These are phyloP conservation scores for Pipistrellus pygmaeus DNA, from an alignment of 2,797 vertebrate genomes.

Conservation along the genomic window DNA sequence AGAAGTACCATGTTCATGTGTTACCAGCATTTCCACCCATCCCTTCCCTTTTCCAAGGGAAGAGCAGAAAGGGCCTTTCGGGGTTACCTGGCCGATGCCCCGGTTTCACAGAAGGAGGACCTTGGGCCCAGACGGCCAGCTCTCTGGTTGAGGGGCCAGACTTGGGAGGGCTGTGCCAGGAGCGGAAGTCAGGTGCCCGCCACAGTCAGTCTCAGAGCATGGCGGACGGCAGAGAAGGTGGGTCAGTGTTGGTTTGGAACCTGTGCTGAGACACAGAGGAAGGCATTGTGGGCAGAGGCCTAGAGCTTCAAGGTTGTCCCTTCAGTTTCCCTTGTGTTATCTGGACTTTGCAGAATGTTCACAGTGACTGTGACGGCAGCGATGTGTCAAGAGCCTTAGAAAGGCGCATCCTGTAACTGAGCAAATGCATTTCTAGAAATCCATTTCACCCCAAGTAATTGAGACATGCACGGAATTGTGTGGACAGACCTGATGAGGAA, in stretches of 20 bases:
- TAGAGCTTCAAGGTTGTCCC: accelerated
- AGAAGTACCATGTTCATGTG: background rate
- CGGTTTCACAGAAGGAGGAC: background rate
- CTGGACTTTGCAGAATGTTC: background rate
- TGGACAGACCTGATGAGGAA: background rate
- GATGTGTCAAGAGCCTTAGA: background rate
- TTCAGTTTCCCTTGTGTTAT: background rate
- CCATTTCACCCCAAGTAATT: background rate
- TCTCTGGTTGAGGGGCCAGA: background rate
- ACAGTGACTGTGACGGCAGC: background rate
- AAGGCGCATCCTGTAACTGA: background rate
- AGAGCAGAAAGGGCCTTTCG: background rate
- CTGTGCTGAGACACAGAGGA: background rate
- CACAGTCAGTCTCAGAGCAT: accelerated
- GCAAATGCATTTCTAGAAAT: background rate
- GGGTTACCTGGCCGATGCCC: background rate
- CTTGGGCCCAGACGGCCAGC: background rate
- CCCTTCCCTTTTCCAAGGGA: background rate
- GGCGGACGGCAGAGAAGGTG: background rate
- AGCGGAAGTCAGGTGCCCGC: background rate
- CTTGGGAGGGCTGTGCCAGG: background rate
- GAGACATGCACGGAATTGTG: background rate
- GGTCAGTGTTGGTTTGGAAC: background rate
- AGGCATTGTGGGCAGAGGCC: background rate
- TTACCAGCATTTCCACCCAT: background rate